Conservation (phyloP, 1,140 invertebrate genomes). For the Olivierus martensii region DNA sequence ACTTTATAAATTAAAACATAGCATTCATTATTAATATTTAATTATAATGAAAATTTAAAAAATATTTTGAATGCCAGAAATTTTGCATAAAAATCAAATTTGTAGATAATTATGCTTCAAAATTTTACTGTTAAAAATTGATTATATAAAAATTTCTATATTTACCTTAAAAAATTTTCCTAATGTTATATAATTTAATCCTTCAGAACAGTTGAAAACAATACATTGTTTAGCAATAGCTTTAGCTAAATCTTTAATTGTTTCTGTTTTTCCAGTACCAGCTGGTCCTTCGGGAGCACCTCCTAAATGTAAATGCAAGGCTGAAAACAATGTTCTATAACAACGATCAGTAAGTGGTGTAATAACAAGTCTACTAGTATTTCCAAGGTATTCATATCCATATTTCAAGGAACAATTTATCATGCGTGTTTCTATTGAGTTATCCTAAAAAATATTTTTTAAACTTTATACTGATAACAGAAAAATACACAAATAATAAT, state of each 20-base stretch:
- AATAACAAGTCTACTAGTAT: constrained; percentile 70
- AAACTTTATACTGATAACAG: background rate
- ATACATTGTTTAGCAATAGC: constrained; percentile 92
- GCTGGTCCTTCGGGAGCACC: constrained; percentile 90
- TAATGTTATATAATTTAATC: constrained; percentile 79
- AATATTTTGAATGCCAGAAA: too few species aligned
- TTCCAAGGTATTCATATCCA: constrained; percentile 89
- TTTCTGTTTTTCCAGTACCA: constrained; percentile 91
- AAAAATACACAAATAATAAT: too few species aligned
- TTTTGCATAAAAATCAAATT: too few species aligned
- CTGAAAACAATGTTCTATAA: constrained; percentile 82
- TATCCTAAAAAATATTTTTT: constrained; percentile 32
- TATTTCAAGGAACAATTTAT: constrained; percentile 81
- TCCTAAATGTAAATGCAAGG: constrained; percentile 55
- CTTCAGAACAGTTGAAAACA: constrained; percentile 87
- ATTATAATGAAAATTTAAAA: too few species aligned
- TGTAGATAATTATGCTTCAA: too few species aligned
- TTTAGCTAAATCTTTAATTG: constrained; percentile 90
- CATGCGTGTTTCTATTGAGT: constrained; percentile 65
- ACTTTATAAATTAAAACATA: too few species aligned
- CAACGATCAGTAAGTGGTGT: constrained; percentile 78
- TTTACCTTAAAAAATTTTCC: constrained; percentile 86
- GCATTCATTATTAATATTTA: too few species aligned
- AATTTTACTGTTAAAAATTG: too few species aligned
- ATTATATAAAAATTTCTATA: too few species aligned